Evolutionary conservation across 1,140 invertebrate species (phyloP).

Genomic region (Drosophila arizonae): DNA sequence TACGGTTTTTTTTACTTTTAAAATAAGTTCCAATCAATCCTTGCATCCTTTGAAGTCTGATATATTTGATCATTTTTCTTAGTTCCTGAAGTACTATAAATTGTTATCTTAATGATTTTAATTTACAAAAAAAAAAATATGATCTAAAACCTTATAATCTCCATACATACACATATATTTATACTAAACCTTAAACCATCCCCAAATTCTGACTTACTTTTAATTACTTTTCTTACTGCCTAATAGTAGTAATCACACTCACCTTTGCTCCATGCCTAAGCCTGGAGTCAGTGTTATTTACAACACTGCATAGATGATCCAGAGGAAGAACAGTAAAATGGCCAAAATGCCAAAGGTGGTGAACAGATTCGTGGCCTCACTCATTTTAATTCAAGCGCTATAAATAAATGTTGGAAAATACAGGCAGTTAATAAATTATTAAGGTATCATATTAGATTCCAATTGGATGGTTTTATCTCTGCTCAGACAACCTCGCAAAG

Average conservation of each 20-base stretch:
- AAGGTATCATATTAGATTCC: slow-evolving; percentile 5
- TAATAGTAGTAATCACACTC: not conserved
- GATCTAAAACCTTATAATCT: too few relatives aligned
- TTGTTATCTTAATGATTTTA: too few relatives aligned
- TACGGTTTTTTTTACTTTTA: too few relatives aligned
- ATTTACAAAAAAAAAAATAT: too few relatives aligned
- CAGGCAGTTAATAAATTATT: slow-evolving; percentile 32
- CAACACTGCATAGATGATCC: slow-evolving; percentile 77
- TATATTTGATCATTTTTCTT: too few relatives aligned
- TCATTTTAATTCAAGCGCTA: slow-evolving; percentile 62
- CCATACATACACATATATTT: too few relatives aligned
- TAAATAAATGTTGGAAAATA: slow-evolving; percentile 20
- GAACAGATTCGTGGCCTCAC: slow-evolving; percentile 72
- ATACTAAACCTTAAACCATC: too few relatives aligned
- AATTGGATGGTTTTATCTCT: slow-evolving; percentile 27
- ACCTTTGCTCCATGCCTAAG: slow-evolving; percentile 44
- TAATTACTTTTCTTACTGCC: not conserved
- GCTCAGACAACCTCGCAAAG: slow-evolving; percentile 20
- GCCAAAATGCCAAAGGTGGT: slow-evolving; percentile 78
- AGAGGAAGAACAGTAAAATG: slow-evolving; percentile 66
- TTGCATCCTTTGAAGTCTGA: too few relatives aligned
- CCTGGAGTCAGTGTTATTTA: slow-evolving; percentile 35
- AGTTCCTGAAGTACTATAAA: too few relatives aligned
- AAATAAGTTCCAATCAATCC: too few relatives aligned
- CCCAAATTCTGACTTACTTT: too few relatives aligned